phyloP scores from a whole-genome alignment of 2,888 invertebrate species.

The Cancer borealis region DNA sequence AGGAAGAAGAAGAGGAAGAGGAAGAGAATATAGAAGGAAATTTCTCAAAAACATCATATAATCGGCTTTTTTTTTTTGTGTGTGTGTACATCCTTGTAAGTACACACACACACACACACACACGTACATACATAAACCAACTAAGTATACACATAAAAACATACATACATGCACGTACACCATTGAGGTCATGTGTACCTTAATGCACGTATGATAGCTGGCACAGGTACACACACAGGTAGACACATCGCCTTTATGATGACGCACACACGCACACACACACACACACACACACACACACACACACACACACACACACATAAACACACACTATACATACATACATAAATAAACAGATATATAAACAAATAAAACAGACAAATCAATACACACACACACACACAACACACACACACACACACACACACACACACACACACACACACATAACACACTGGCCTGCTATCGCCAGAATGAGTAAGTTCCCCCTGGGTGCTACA shows the following conservation, averaged over 20 bases:
- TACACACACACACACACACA: neutral
- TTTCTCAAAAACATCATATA: neutral
- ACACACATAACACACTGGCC: neutral
- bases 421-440: neutral
- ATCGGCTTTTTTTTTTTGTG: neutral
- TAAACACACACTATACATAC: too few relatives aligned
- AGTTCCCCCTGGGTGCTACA: neutral
- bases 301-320: too few relatives aligned
- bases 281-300: too few relatives aligned
- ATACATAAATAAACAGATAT: too few relatives aligned
- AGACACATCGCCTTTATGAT: too few relatives aligned
- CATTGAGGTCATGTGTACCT: neutral
- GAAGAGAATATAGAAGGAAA: neutral
- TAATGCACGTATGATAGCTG: too few relatives aligned
- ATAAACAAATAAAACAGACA: too few relatives aligned
- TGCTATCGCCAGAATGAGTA: neutral
- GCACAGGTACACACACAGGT: too few relatives aligned
- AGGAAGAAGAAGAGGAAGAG: neutral
- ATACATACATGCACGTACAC: neutral
- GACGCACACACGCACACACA: too few relatives aligned
- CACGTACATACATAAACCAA: neutral
- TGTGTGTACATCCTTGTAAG: neutral
- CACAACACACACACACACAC: neutral
- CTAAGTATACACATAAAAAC: neutral
- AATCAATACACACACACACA: neutral